Base-by-base conservation (phyloP, 2,113 vertebrate species). In the Verasper variegatus region DNA sequence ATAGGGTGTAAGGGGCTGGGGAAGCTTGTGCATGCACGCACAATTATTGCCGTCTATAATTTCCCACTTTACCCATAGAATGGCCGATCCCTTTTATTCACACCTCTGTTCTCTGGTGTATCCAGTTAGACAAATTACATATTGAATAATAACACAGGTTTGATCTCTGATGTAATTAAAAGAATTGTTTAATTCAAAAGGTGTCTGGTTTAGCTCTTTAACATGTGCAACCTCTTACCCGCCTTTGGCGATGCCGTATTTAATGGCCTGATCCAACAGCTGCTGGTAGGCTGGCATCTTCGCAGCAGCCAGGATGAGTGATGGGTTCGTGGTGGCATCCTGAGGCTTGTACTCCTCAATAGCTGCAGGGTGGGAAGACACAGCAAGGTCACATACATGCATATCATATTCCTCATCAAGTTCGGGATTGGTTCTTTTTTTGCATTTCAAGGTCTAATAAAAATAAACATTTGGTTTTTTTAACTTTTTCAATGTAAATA, bases 241-340 rank as follows among this genome's bases (percentile, higher is more conserved):
- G 13, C 95, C 96, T 23, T 95, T 95, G 67, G 94, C 95, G 14
- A 92, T 95, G 56, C 96, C 97, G 0, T 95, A 96, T 85, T 96
- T 94, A 15, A 98, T 94, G 40, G 98, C 97, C 76, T 97, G 95
- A 40, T 96, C 96, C 88, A 99, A 77, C 0, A 98, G 93, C 18
- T 93, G 90, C 90, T 97, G 95, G 92, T 99, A 99, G 1, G 91
- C 87, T 0, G 97, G 94, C 97, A 99, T 99, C 89, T 97, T 98
- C 0, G 97, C 95, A 0, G 97, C 98, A 21, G 97, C 97, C 65
- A 99, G 92, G 64, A 99, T 98, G 67, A 99, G 94, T 9, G 98
- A 99, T 0, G 98, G 98, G 89, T 99, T 99, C 24, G 98, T 99
- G 81, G 98, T 99, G 78, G 98, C 97, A 95, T 99, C 98, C 74